These are phyloP conservation scores for Mylabris sibirica DNA, from an alignment of 2,888 invertebrate genomes.

Conservation along the genomic window DNA sequence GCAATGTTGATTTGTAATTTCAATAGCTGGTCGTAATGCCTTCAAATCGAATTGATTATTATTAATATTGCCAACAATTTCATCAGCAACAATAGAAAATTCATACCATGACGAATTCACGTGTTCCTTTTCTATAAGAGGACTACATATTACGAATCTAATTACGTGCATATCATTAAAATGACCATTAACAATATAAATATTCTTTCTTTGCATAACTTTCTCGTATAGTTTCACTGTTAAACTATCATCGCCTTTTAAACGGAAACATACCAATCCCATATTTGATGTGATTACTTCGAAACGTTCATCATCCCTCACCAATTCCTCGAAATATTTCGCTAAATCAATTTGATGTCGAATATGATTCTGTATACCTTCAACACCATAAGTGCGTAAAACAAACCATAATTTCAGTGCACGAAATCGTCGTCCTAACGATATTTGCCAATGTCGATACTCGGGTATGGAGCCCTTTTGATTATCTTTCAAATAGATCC, in stretches of 20 bases:
- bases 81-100: slow-evolving; percentile 45
- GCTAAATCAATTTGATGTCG: slow-evolving; percentile 80
- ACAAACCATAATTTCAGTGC: slow-evolving; percentile 94
- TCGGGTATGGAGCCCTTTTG: slow-evolving; percentile 69
- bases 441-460: slow-evolving; percentile 87
- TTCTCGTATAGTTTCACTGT: slow-evolving; percentile 76
- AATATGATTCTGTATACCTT: slow-evolving; percentile 80
- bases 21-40: slow-evolving; percentile 19
- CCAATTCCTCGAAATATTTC: slow-evolving; percentile 78
- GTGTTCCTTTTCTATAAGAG: slow-evolving; percentile 73
- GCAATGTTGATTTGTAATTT: slow-evolving; percentile 35
- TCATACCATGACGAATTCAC: slow-evolving; percentile 74
- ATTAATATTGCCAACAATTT: slow-evolving; percentile 35
- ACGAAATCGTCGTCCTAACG: slow-evolving; percentile 87
- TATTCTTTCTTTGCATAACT: slow-evolving; percentile 77
- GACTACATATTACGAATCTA: slow-evolving; percentile 84
- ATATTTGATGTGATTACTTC: slow-evolving; percentile 68
- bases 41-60: slow-evolving; percentile 17
- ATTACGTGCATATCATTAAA: slow-evolving; percentile 74
- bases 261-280: slow-evolving; percentile 86
- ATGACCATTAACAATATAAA: slow-evolving; percentile 83
- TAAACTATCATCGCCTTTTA: slow-evolving; percentile 75
- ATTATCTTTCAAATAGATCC: slow-evolving; percentile 87
- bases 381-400: slow-evolving; percentile 81
- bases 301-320: slow-evolving; percentile 77